A percentile compares a stretch with the other conserved stretches of the same genome.
These are phyloP conservation scores for Danaus melanippus DNA, from an alignment of 1,140 invertebrate genomes.

Conservation along the genomic window DNA sequence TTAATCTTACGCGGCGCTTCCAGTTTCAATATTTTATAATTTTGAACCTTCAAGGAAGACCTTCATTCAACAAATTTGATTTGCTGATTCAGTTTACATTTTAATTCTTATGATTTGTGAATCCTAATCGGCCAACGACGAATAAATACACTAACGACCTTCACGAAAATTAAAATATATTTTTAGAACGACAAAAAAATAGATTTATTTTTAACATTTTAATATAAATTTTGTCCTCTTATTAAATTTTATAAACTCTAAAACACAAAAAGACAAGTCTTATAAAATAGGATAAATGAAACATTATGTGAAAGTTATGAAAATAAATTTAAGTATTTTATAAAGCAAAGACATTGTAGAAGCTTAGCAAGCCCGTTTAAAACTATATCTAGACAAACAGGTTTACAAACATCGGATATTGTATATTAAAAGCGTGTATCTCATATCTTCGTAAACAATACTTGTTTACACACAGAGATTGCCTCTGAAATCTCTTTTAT, in stretches of 20 bases:
- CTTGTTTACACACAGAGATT: conserved; percentile 5
- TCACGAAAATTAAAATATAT: no score
- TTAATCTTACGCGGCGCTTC: no score
- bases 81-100: conserved; percentile 35
- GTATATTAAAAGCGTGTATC: conserved; percentile 4
- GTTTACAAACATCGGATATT: conserved; percentile 4
- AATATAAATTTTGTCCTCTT: no score
- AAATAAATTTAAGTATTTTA: no score
- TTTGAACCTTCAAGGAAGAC: conserved; percentile 9
- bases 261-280: no score
- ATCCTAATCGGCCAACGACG: conserved; percentile 18
- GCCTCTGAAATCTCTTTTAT: conserved; percentile 1
- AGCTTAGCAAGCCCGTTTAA: no score
- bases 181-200: no score
- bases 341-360: no score
- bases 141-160: conserved; percentile 7
- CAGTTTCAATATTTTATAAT: not conserved
- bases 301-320: no score
- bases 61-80: conserved; percentile 30
- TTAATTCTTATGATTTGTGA: conserved; percentile 32
- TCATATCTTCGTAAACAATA: conserved; percentile 3
- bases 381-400: conserved; percentile 1
- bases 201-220: no score
- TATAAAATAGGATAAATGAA: no score
- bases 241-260: no score